Base-by-base conservation (phyloP, 2,888 invertebrate species). In the Ennomos quercinarius region DNA sequence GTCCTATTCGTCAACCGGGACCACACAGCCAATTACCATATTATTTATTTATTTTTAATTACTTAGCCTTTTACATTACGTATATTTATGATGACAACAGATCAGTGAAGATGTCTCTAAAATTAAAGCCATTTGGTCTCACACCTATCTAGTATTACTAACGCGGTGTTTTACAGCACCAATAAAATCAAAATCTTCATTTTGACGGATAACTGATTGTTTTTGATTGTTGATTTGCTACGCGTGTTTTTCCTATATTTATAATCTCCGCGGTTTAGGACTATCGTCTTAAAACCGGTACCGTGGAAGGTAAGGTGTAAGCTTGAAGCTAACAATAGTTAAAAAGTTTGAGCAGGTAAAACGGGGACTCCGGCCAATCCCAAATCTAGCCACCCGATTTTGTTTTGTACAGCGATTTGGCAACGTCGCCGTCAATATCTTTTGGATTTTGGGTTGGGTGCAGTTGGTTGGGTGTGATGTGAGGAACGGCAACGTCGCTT, bases 391-490 rank as follows among this genome's bases (percentile, higher is more conserved):
- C 68, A 75, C 79, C 72, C 73, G 74, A 38, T 27, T 48, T 72
- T 64, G 72, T 69, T 68, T 70, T 67, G 73, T 70, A 66, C 63
- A 57, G 68, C 78, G 77, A 80, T 78, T 81, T 83, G 87, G 87
- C 87, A 87, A 87, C 87, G 84, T 73, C 82, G 86, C 86, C n/a
- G 27, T 27, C 27, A 27, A 27, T 27, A 27, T 27, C 5, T 27
- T 27, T 27, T 2, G 27, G 27, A 6, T 27, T 27, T 27, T 27
- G 27, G 27, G 27, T 27, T 27, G 6, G 27, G 17, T 17, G 17
- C 17, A 17, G n/a, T n/a, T n/a, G 17, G 27, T 27, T 27, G 27
- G 27, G 27, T 27, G 27, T 27, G 27, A 27, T n/a, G 46, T n/a
- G 46, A 59, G 46, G 61, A 53, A 43, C 50, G 61, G 61, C 63